Conservation (phyloP, 2,113 vertebrate genomes). For the Caracal caracal region DNA sequence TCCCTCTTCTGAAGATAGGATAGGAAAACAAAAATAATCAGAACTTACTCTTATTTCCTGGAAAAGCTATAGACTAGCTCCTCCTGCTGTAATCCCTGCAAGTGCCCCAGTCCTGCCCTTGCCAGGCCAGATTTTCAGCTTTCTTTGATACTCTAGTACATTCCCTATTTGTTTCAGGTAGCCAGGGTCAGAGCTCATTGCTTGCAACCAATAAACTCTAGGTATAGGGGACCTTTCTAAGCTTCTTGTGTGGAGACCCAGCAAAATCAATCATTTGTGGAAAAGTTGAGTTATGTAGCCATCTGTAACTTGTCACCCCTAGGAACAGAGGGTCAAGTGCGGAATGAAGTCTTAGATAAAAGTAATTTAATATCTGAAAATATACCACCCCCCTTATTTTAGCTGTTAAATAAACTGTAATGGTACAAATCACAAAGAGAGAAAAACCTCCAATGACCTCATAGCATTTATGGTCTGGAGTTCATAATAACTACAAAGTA, state of each 20-base stretch:
- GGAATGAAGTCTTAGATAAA: slow-evolving; percentile 5
- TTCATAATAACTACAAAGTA: slow-evolving; percentile 43
- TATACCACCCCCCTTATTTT: background rate
- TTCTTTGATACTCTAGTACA: background rate
- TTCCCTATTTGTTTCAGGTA: background rate
- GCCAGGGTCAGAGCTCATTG: background rate
- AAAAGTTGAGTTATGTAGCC: background rate
- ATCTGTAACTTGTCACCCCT: background rate
- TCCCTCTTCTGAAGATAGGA: background rate
- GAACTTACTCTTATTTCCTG: background rate
- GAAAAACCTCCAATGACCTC: background rate
- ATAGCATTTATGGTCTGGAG: slow-evolving; percentile 19
- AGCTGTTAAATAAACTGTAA: slow-evolving; percentile 43
- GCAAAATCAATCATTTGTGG: background rate
- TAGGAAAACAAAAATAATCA: background rate
- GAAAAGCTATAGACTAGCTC: background rate
- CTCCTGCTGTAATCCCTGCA: background rate
- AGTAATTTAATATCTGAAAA: slow-evolving; percentile 38
- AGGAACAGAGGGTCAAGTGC: background rate
- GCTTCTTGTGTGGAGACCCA: background rate
- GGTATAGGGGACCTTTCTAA: background rate
- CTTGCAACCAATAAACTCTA: background rate
- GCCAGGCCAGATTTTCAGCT: background rate
- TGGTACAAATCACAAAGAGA: slow-evolving; percentile 41
- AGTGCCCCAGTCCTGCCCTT: background rate